Evolutionary conservation across 2,888 invertebrate genomes (phyloP), one percentile per base, ranked within the genome.

Genomic region (Diploptera punctata): DNA sequence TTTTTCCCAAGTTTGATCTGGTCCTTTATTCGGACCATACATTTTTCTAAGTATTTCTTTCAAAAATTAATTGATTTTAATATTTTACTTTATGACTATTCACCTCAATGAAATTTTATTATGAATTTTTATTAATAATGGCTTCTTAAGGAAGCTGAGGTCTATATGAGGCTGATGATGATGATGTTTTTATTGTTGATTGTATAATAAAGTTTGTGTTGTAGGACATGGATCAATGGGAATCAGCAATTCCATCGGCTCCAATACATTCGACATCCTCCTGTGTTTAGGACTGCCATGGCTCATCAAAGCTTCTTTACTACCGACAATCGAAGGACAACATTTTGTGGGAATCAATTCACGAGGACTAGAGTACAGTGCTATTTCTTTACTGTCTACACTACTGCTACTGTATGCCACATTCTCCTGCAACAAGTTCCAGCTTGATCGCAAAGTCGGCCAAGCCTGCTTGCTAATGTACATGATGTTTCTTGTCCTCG

Each of bases 151-250:
- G 18, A 10, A 52, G 52, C 1, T 3, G 16, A 52, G 16, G 52
- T 16, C 44, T 44, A n/a, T 44, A 10, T 10, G 52, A 52, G 52
- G 9, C 2, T 16, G 52, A 3, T n/a, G n/a, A n/a, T n/a, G n/a
- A n/a, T n/a, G n/a, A n/a, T n/a, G n/a, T n/a, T n/a, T n/a, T n/a
- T n/a, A n/a, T n/a, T n/a, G n/a, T n/a, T n/a, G n/a, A n/a, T n/a
- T n/a, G n/a, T n/a, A n/a, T n/a, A n/a, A n/a, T n/a, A n/a, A n/a
- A 9, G 21, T 52, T 2, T 49, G 7, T 49, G 3, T 62, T 44
- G 61, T 82, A 94, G 94, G 94, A 75, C 93, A 94, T 79, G 94
- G 94, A 71, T 93, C 94, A 44, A 95, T 95, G 95, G 95, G 95
- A 21, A 93, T 95, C 77, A 94, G 94, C 82, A 95, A 95, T 82